Percentiles rank a stretch among this genome's conserved stretches.
These are phyloP conservation scores for Xestia rhomboidea DNA, from an alignment of 2,888 invertebrate species.

Conservation along the genomic window DNA sequence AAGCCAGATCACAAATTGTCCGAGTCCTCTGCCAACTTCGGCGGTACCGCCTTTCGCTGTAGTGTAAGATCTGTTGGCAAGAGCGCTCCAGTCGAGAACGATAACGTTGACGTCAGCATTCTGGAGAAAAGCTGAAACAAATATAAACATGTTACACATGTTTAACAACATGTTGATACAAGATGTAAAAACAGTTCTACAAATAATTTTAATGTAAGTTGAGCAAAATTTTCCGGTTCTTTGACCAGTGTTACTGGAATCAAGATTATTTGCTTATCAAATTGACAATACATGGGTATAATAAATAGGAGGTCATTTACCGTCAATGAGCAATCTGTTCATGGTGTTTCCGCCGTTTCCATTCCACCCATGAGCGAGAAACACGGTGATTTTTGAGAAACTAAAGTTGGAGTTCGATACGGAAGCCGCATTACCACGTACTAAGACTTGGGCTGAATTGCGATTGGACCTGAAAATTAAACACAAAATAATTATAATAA, in stretches of 20 bases:
- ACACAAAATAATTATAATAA: neutral
- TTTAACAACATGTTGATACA: neutral
- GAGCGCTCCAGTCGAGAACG: constrained; percentile 83
- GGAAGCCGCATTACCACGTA: constrained; percentile 62
- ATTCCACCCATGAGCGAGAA: constrained; percentile 83
- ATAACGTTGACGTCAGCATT: constrained; percentile 82
- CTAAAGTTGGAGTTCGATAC: constrained; percentile 73
- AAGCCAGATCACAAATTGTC: constrained; percentile 78
- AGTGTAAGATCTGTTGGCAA: constrained; percentile 80
- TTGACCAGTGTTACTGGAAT: neutral
- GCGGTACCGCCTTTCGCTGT: constrained; percentile 77
- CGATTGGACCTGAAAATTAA: constrained; percentile 73
- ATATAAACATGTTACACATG: neutral
- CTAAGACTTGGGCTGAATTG: constrained; percentile 67
- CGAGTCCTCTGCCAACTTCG: constrained; percentile 75
- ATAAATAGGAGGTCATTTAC: constrained; percentile 61
- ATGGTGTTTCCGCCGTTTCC: constrained; percentile 75
- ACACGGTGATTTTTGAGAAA: constrained; percentile 70
- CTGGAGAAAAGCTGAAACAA: constrained; percentile 76
- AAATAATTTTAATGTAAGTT: neutral
- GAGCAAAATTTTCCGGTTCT: neutral
- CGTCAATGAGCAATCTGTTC: constrained; percentile 74
- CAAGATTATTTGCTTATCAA: neutral
- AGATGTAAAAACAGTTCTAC: neutral
- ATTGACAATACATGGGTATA: neutral